phyloP scores from a whole-genome alignment of 2,113 vertebrate species.

The Phasianus colchicus region DNA sequence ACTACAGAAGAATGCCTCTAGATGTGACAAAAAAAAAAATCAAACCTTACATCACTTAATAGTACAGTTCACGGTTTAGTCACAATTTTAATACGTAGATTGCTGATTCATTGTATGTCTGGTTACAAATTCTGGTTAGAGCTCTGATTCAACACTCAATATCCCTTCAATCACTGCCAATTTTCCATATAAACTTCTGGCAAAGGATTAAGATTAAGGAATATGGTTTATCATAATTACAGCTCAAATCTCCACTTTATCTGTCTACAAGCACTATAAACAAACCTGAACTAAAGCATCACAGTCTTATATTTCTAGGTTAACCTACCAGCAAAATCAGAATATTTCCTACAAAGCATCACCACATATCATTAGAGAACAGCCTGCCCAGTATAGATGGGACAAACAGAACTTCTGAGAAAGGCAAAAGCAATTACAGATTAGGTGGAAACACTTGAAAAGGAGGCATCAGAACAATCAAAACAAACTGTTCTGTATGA shows the following conservation, averaged over 20 bases:
- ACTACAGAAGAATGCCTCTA: not conserved
- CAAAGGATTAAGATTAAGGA: not conserved
- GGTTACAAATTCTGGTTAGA: not conserved
- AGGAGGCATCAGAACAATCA: not conserved
- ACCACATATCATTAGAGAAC: fast-evolving
- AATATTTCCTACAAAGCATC: not conserved
- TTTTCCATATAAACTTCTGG: not conserved
- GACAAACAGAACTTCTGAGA: not conserved
- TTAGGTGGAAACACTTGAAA: not conserved
- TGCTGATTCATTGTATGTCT: not conserved
- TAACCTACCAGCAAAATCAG: not conserved
- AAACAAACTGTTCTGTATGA: not conserved
- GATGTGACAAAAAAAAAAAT: not conserved
- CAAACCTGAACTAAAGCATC: not conserved
- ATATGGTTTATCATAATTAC: not conserved
- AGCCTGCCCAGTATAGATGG: not conserved
- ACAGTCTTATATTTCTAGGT: not conserved
- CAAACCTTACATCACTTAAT: not conserved
- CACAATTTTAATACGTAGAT: not conserved
- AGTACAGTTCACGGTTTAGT: not conserved
- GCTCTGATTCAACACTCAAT: not conserved
- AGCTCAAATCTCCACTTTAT: not conserved
- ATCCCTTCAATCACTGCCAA: not conserved
- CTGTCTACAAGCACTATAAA: not conserved
- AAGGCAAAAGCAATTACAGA: not conserved